phyloP scores from a whole-genome alignment of 2,113 vertebrate genomes.

The Rhombomys opimus region DNA sequence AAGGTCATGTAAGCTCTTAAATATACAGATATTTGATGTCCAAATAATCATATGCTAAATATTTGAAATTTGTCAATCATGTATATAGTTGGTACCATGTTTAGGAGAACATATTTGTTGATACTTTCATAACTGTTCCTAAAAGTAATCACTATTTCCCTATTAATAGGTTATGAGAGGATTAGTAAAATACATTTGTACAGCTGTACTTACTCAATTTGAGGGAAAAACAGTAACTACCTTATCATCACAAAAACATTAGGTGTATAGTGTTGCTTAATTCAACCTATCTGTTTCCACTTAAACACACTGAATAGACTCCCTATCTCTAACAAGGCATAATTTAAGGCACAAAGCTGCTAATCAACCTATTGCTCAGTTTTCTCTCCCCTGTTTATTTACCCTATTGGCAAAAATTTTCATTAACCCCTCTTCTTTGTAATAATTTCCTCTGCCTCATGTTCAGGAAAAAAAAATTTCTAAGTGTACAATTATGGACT shows the following conservation, averaged over 20 bases:
- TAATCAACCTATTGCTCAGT: constrained; percentile 83
- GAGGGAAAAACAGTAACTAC: constrained; percentile 10
- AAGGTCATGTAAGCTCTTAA: background rate
- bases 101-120: background rate
- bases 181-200: constrained; percentile 6
- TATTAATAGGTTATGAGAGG: background rate
- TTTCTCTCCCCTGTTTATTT: constrained; percentile 85
- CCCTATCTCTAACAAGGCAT: constrained; percentile 82
- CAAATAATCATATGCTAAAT: background rate
- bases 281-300: constrained; percentile 58
- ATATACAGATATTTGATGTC: background rate
- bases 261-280: constrained; percentile 53
- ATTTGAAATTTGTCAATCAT: background rate
- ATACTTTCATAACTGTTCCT: background rate
- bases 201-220: constrained; percentile 39
- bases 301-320: constrained; percentile 66
- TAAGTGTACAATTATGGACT: constrained; percentile 80
- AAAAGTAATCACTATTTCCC: background rate
- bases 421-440: constrained; percentile 85
- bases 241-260: constrained; percentile 69
- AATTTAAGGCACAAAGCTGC: constrained; percentile 83
- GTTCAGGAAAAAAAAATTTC: constrained; percentile 81
- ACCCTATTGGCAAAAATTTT: constrained; percentile 83
- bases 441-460: constrained; percentile 86
- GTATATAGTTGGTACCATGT: background rate